These are phyloP conservation scores for Pachyrhynchus sulphureomaculatus DNA, from an alignment of 1,140 invertebrate species.

Conservation along the genomic window DNA sequence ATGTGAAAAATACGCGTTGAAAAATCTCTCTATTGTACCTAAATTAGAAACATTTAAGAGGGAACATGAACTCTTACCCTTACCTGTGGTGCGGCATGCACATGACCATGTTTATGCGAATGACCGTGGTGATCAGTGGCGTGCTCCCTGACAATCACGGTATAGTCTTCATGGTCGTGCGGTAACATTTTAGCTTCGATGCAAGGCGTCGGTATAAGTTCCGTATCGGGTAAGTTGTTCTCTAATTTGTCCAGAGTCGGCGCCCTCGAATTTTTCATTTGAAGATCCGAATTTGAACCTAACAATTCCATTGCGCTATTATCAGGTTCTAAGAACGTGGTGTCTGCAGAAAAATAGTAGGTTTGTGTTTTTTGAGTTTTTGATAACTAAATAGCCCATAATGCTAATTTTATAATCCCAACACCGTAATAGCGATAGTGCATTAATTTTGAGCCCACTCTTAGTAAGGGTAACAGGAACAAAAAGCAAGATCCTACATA, in stretches of 20 bases:
- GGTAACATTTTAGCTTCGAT: conserved; percentile 46
- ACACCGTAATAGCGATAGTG: no score
- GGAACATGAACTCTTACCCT: no score
- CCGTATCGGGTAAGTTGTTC: conserved; percentile 40
- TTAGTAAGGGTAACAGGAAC: no score
- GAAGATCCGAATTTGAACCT: conserved; percentile 34
- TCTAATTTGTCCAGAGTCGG: conserved; percentile 37
- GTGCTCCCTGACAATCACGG: conserved; percentile 62
- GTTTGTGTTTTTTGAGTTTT: neutral
- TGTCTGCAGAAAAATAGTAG: conserved; percentile 24
- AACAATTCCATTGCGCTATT: conserved; percentile 34
- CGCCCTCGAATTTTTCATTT: conserved; percentile 29
- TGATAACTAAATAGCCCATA: no score
- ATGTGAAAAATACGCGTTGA: no score
- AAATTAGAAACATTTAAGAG: no score
- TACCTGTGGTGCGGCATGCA: conserved; percentile 70
- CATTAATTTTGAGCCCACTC: no score
- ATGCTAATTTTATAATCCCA: no score
- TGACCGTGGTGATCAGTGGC: conserved; percentile 84
- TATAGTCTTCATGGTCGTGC: conserved; percentile 38
- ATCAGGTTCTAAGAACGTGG: conserved; percentile 30
- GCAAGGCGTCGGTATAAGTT: conserved; percentile 37
- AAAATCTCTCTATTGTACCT: no score
- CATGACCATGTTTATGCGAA: conserved; percentile 81
- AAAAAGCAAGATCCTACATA: no score